A percentile compares a stretch with the other conserved stretches of the same genome.
phyloP scores from a whole-genome alignment of 2,888 invertebrate genomes.

The Drosophila vallismaia region DNA sequence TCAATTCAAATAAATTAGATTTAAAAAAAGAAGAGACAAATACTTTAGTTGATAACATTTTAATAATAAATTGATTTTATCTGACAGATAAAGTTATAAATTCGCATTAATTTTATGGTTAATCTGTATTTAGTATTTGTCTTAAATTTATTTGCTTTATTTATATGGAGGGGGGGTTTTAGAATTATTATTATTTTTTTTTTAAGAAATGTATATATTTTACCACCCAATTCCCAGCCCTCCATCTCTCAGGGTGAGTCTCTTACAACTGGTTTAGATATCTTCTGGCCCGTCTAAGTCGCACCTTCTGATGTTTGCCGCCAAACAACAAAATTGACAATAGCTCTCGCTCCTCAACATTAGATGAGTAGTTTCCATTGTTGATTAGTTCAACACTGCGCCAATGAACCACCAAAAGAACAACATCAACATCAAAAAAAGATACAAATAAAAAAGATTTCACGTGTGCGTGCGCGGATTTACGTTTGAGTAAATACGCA shows the following conservation, averaged over 20 bases:
- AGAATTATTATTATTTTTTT: too few species aligned
- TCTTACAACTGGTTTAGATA: slow-evolving; percentile 41
- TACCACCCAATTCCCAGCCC: slow-evolving; percentile 18
- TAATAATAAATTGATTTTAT: slow-evolving; percentile 35
- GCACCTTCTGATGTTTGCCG: slow-evolving; percentile 67
- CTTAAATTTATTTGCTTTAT: too few species aligned
- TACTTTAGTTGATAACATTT: slow-evolving; percentile 28
- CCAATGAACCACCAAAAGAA: slow-evolving; percentile 34
- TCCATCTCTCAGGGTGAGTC: slow-evolving; percentile 17
- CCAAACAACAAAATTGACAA: slow-evolving; percentile 71
- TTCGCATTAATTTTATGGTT: slow-evolving; percentile 12
- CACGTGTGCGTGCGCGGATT: slow-evolving; percentile 76
- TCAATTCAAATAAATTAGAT: slow-evolving; percentile 35
- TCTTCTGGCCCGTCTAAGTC: slow-evolving; percentile 38
- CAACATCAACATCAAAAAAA: slow-evolving; percentile 4
- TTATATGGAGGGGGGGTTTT: too few species aligned
- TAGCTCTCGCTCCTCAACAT: slow-evolving; percentile 53
- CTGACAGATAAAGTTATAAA: slow-evolving; percentile 27
- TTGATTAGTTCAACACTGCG: slow-evolving; percentile 49
- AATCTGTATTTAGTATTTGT: slow-evolving; percentile 8
- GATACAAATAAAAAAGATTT: slow-evolving; percentile 51
- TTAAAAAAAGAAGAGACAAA: slow-evolving; percentile 33
- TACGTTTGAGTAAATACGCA: slow-evolving; percentile 70
- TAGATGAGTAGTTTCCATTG: slow-evolving; percentile 44
- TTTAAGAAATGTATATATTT: neutral